Evolutionary conservation across 2,797 vertebrate species (phyloP), one percentile per base, ranked within the genome.

Genomic region (Hemitrygon akajei): DNA sequence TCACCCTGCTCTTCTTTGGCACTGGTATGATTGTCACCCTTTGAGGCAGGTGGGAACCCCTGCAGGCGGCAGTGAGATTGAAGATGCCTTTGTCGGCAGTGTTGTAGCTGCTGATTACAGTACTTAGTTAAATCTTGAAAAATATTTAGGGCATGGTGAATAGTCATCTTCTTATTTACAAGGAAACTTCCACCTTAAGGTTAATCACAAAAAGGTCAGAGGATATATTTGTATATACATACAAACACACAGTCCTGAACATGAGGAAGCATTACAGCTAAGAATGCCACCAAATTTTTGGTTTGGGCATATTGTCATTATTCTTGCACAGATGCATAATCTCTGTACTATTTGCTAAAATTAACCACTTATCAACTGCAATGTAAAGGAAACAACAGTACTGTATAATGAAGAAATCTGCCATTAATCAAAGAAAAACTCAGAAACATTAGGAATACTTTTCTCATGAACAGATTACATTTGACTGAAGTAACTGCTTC

Each of bases 281-380:
- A 91, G 40, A 69, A 91, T 66, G 37, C 27, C 63, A 69, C 16
- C 63, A 25, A 58, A 37, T 87, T 60, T 91, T 20, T 69, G 63
- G 66, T 22, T 91, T 91, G 20, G 87, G 87, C 87, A 91, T 9
- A 91, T 73, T 20, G 63, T 66, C n/a, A 91, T 73, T 71, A 71
- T 71, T 73, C 20, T 91, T 71, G 56, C 25, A 73, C 7, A 37
- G 66, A 91, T 71, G 63, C 89, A 91, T 37, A 34, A 40, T 10
- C 3, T 27, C 63, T 37, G 20, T 40, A 34, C 22, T 30, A 91
- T 37, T 25, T 71, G 71, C 37, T 91, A 40, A 37, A 91, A 91
- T 73, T 91, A 91, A 73, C 89, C 37, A 91, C 66, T 40, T 91
- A 60, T 0, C 58, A 22, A 34, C 22, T 89, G 14, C 56, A 25